phyloP scores from a whole-genome alignment of 1,140 invertebrate genomes.

The Atta texana region DNA sequence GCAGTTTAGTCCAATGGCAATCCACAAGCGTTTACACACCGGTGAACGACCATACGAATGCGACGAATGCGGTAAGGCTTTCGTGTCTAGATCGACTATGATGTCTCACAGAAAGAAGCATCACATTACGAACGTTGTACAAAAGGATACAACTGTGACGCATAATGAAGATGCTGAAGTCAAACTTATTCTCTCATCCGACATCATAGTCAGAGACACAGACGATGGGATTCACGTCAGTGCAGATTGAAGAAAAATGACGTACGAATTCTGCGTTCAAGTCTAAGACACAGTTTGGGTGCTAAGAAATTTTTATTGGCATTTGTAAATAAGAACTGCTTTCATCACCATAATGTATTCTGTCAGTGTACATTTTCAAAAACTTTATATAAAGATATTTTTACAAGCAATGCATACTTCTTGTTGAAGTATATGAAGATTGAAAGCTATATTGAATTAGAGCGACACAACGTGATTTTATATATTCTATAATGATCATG shows the following conservation, averaged over 20 bases:
- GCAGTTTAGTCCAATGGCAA: constrained; percentile 89
- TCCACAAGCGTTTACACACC: constrained; percentile 90
- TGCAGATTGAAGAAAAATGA: constrained; percentile 69
- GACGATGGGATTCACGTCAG: constrained; percentile 70
- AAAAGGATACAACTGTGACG: constrained; percentile 80
- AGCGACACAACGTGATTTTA: constrained; percentile 16
- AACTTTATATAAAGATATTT: constrained; percentile 74
- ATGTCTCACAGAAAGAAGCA: constrained; percentile 88
- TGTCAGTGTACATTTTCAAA: constrained; percentile 62
- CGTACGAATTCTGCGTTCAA: neutral
- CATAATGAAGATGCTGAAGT: constrained; percentile 45
- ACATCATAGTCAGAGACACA: constrained; percentile 67
- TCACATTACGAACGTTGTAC: constrained; percentile 61
- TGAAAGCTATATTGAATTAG: constrained; percentile 21
- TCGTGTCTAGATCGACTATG: constrained; percentile 88
- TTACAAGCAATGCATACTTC: constrained; percentile 63
- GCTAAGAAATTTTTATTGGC: constrained; percentile 50
- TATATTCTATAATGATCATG: neutral
- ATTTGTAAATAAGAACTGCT: constrained; percentile 65
- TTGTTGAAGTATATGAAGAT: constrained; percentile 26
- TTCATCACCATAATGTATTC: constrained; percentile 68
- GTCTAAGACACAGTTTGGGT: neutral
- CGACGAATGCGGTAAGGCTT: constrained; percentile 89
- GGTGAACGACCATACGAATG: constrained; percentile 94
- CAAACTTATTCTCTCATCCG: constrained; percentile 64